Base-by-base conservation (phyloP, 2,113 vertebrate species). In the Tenrec ecaudatus region DNA sequence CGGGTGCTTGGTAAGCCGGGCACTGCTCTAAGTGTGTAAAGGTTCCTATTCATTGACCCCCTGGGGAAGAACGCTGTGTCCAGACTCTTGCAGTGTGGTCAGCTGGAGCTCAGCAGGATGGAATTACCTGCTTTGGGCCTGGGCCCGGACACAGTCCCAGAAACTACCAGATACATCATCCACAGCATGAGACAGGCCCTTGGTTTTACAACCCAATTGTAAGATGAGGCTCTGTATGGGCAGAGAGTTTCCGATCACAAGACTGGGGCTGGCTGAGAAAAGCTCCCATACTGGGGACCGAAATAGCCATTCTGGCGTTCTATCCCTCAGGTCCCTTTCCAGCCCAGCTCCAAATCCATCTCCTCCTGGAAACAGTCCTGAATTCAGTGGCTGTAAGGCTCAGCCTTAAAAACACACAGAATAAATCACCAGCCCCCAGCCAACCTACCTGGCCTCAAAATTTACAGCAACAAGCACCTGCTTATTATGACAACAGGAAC, bases 201-300 rank as follows among this genome's bases (percentile, higher is more conserved):
- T 80, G 79, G 73, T 93, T 95, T 95, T 97, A 96, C 94, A 95
- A 96, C 86, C 94, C 64, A 86, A 64, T 31, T 86, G 92, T 95
- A 96, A 93, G 80, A 95, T 76, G 93, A 97, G 58, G 79, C 86
- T 86, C 90, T 82, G n/a, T 93, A 91, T 93, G 90, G 96, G 77
- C 90, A 93, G 88, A 93, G 90, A 95, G 86, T 89, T 95, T 95
- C 96, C 27, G 0, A 95, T 95, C 96, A 94, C 68, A 96, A 96
- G 92, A 89, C 94, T 92, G 25, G 60, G 6, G 53, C 22, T 92
- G 87, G 95, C 87, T 88, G 68, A 94, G 93, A 73, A 94, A 92
- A 58, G 40, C 71, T 92, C 60, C 86, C 0, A 0, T n/a, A 81
- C 82, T 79, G 33, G 90, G 88, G 82, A 96, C 95, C 33, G 3